These are phyloP conservation scores for Carabus problematicus DNA, from an alignment of 2,888 invertebrate species.

Conservation along the genomic window DNA sequence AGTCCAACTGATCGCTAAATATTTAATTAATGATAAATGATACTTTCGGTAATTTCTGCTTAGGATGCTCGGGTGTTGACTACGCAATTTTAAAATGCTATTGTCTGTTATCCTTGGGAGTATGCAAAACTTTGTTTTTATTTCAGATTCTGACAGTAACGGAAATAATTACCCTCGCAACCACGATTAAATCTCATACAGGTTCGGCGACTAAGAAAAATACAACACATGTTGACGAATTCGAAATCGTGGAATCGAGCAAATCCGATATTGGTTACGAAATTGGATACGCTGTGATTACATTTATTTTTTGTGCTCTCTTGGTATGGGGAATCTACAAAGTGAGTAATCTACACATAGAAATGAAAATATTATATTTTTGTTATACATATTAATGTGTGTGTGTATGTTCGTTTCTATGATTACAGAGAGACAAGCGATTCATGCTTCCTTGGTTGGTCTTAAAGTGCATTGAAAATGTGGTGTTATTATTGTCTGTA, in stretches of 20 bases:
- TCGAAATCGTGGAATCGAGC: slow-evolving; percentile 11
- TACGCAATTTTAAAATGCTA: too few species aligned
- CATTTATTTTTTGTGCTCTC: slow-evolving; percentile 15
- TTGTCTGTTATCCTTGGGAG: too few species aligned
- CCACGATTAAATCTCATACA: background rate
- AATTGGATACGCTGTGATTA: background rate
- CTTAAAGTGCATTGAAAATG: slow-evolving; percentile 4
- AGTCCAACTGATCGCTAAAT: too few species aligned
- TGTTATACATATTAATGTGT: too few species aligned
- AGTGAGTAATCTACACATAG: slow-evolving; percentile 5
- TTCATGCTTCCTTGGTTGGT: slow-evolving; percentile 29
- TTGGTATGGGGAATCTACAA: slow-evolving; percentile 21
- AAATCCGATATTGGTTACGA: background rate
- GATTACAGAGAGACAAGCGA: slow-evolving; percentile 19
- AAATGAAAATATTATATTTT: too few species aligned
- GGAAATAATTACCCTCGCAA: background rate
- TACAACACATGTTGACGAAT: slow-evolving; percentile 1
- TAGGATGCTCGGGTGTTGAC: too few species aligned
- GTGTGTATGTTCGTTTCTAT: background rate
- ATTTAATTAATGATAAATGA: too few species aligned
- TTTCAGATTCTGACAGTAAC: background rate
- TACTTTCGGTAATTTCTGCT: too few species aligned
- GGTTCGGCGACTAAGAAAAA: background rate
- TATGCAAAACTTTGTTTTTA: too few species aligned
- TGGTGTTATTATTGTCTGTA: background rate